These are phyloP conservation scores for Agonopterix alstromeriana DNA, from an alignment of 2,888 invertebrate genomes.

Conservation along the genomic window DNA sequence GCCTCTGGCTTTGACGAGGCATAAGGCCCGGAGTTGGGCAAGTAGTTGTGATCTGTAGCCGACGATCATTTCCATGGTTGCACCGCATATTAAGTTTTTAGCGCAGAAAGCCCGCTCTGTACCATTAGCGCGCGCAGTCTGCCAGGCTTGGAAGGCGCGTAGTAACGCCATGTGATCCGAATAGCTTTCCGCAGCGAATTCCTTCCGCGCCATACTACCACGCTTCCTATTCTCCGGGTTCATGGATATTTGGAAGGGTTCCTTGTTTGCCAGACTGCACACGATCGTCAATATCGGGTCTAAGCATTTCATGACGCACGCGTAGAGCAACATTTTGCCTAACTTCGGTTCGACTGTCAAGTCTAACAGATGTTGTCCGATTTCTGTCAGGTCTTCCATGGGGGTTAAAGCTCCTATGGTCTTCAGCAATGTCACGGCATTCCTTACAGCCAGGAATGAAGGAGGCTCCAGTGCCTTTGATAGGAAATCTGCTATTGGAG, in stretches of 20 bases:
- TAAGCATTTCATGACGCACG: constrained; percentile 92
- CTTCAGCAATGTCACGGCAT: constrained; percentile 82
- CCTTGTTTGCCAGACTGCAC: constrained; percentile 86
- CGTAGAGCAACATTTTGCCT: constrained; percentile 93
- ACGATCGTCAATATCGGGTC: constrained; percentile 95
- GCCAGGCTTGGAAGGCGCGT: constrained; percentile 83
- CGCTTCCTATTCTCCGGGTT: constrained; percentile 81
- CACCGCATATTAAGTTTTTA: constrained; percentile 84
- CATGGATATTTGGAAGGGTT: constrained; percentile 86
- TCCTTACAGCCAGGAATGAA: constrained; percentile 83
- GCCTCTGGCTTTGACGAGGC: constrained; percentile 81
- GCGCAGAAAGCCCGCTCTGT: constrained; percentile 84
- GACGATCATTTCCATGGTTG: constrained; percentile 93
- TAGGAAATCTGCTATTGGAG: constrained; percentile 89
- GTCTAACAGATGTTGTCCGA: constrained; percentile 93
- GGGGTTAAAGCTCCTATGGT: constrained; percentile 91
- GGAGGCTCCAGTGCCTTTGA: constrained; percentile 92
- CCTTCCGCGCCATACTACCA: constrained; percentile 79
- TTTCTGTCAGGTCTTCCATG: constrained; percentile 90
- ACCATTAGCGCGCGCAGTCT: constrained; percentile 77
- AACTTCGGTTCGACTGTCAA: constrained; percentile 94
- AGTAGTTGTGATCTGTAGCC: constrained; percentile 90
- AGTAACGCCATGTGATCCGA: constrained; percentile 95
- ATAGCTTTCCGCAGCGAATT: constrained; percentile 84
- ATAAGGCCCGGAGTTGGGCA: constrained; percentile 85